Evolutionary conservation across 1,140 invertebrate genomes (phyloP).

Genomic region (Microplitis demolitor): DNA sequence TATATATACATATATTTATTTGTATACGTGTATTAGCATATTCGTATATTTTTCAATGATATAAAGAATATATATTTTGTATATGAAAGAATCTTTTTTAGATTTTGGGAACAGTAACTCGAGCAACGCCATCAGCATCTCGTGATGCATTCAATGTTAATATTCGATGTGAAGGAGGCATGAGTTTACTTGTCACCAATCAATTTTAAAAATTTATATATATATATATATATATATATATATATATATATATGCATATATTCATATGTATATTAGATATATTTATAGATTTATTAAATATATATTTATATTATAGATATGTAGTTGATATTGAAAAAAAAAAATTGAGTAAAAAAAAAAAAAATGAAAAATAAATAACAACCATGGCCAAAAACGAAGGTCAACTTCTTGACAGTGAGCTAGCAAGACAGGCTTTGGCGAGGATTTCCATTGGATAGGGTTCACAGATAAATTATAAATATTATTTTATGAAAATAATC

Average conservation of each 20-base stretch:
- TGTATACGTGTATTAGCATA: slow-evolving; percentile 1
- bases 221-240: neutral
- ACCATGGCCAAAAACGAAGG: slow-evolving; percentile 87
- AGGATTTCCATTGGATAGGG: slow-evolving; percentile 4
- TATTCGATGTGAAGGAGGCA: no score
- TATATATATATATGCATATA: neutral
- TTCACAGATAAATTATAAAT: slow-evolving; percentile 1
- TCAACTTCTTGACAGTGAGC: slow-evolving; percentile 86
- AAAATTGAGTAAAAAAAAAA: slow-evolving; percentile 49
- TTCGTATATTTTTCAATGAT: neutral
- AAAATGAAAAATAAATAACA: slow-evolving; percentile 66
- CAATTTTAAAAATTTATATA: no score
- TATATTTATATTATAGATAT: slow-evolving; percentile 4
- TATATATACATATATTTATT: slow-evolving; percentile 36
- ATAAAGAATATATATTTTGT: no score
- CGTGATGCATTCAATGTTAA: no score
- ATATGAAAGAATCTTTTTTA: no score
- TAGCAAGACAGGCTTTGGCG: slow-evolving; percentile 50
- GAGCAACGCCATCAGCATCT: no score
- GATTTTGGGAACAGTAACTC: no score
- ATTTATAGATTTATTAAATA: neutral
- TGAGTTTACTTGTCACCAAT: no score
- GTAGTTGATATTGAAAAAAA: slow-evolving; percentile 39
- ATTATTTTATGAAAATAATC: neutral
- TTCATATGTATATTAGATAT: neutral